Evolutionary conservation across 2,888 invertebrate species (phyloP).

Genomic region (Philaethria dido): DNA sequence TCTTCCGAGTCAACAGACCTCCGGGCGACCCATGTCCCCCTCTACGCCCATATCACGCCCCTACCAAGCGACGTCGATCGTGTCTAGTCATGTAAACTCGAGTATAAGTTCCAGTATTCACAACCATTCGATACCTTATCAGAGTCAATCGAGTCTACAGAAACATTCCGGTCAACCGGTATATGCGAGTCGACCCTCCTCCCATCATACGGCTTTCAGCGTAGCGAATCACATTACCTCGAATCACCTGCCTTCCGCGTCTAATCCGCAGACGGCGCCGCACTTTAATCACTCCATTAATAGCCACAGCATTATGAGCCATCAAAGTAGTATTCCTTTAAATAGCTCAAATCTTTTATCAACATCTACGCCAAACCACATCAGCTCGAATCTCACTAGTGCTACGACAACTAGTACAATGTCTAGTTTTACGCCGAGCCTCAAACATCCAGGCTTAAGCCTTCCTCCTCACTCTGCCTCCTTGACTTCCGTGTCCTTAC

Average conservation of each 20-base stretch:
- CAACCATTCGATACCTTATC: slow-evolving; percentile 73
- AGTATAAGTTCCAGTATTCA: slow-evolving; percentile 76
- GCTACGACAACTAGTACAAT: slow-evolving; percentile 63
- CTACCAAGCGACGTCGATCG: slow-evolving; percentile 72
- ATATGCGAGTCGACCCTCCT: slow-evolving; percentile 70
- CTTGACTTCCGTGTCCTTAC: slow-evolving; percentile 57
- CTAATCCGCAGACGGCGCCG: slow-evolving; percentile 67
- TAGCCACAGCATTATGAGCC: slow-evolving; percentile 72
- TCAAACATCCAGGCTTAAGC: slow-evolving; percentile 68
- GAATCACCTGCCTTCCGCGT: slow-evolving; percentile 82
- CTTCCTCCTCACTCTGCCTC: slow-evolving; percentile 58
- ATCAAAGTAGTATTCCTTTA: slow-evolving; percentile 63
- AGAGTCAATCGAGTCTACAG: slow-evolving; percentile 76
- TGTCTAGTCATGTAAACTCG: slow-evolving; percentile 81
- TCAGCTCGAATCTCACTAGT: slow-evolving; percentile 59
- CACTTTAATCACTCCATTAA: slow-evolving; percentile 66
- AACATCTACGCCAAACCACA: slow-evolving; percentile 63
- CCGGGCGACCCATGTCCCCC: slow-evolving; percentile 68
- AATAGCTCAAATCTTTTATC: slow-evolving; percentile 59
- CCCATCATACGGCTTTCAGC: slow-evolving; percentile 73
- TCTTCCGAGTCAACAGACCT: slow-evolving; percentile 73
- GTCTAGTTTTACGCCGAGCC: slow-evolving; percentile 65
- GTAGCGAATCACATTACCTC: slow-evolving; percentile 75
- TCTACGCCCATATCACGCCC: slow-evolving; percentile 69
- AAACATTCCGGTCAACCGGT: slow-evolving; percentile 79